These are phyloP conservation scores for Mus minutoides DNA, from an alignment of 2,797 vertebrate species.

Conservation along the genomic window DNA sequence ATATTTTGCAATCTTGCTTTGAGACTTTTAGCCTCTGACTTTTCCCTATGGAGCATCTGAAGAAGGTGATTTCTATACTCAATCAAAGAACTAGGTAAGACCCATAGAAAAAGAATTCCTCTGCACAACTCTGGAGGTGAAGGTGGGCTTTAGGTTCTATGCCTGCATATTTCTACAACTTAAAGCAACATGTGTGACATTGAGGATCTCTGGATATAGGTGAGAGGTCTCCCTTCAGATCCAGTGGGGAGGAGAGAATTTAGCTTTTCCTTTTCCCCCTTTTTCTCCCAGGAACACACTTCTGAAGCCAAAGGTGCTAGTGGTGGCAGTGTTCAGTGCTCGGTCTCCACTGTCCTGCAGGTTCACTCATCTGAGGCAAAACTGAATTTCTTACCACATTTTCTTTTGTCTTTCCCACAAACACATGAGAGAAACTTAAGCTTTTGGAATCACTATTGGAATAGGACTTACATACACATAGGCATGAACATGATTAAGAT, in stretches of 20 bases:
- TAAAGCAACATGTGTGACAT: conserved; percentile 1
- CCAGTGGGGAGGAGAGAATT: conserved; percentile 49
- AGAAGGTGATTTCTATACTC: background rate
- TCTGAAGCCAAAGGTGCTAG: conserved; percentile 8
- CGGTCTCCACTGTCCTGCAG: background rate
- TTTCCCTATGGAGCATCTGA: background rate
- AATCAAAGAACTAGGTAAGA: background rate
- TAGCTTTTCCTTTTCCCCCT: conserved; percentile 1
- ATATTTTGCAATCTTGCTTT: conserved; percentile 25
- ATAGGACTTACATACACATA: background rate
- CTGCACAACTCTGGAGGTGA: no score
- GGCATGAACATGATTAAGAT: background rate
- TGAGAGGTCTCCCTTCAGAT: conserved; percentile 59
- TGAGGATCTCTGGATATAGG: conserved; percentile 57
- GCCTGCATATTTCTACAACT: background rate
- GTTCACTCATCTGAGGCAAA: conserved; percentile 21
- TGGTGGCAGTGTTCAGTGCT: background rate
- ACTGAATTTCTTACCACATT: conserved; percentile 41
- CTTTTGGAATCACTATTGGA: conserved; percentile 30
- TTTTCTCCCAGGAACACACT: background rate
- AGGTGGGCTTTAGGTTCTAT: background rate
- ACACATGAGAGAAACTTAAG: conserved; percentile 23
- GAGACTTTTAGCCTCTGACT: background rate
- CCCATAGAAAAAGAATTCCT: background rate
- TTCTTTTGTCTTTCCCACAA: conserved; percentile 41